Base-by-base conservation (phyloP, 2,888 invertebrate species). In the Syrista parreyssii region DNA sequence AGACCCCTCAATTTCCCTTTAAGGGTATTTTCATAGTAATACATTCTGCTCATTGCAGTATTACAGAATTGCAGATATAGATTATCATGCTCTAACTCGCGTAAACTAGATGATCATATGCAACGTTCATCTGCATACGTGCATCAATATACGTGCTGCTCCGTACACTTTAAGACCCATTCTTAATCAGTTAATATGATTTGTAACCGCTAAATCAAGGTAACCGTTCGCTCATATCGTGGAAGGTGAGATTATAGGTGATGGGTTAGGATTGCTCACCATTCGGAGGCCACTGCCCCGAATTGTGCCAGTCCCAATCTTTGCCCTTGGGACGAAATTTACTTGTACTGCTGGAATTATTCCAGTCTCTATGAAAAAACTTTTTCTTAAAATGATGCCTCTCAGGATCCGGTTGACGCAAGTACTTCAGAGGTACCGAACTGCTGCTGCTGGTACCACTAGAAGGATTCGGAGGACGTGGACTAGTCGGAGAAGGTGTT, bases 371-470 rank as follows among this genome's bases (percentile, higher is more conserved):
- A 84, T 96, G 95, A 92, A 96, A 96, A 92, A 95, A 96, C 88
- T 96, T 96, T 93, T 97, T 97, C 92, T 97, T 97, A 92, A 96
- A 97, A 92, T 96, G 96, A 84, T 94, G 93, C 68, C 90, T 86
- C 75, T 91, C 90, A 69, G 89, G 84, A 85, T 94, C 94, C 0
- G 93, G 92, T 83, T 94, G 93, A 68, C 94, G 92, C 85, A 94
- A 94, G 88, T 94, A 94, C 86, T 94, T 94, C 12, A 94, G 88
- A 9, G 94, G 89, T 75, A 92, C 88, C 71, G 94, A 88, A 36
- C 71, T 76, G 75, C 75, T 74, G 84, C 92, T 91, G 88, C 91
- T 90, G 81, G 92, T 90, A 82, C 90, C 90, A 85, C 92, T 91
- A 78, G 91, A 88, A 78, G 92, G 91, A 85, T 92, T 91, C 55